A percentile compares a stretch with the other conserved stretches of the same genome.
phyloP scores from a whole-genome alignment of 2,888 invertebrate genomes.

The Apoderus coryli region DNA sequence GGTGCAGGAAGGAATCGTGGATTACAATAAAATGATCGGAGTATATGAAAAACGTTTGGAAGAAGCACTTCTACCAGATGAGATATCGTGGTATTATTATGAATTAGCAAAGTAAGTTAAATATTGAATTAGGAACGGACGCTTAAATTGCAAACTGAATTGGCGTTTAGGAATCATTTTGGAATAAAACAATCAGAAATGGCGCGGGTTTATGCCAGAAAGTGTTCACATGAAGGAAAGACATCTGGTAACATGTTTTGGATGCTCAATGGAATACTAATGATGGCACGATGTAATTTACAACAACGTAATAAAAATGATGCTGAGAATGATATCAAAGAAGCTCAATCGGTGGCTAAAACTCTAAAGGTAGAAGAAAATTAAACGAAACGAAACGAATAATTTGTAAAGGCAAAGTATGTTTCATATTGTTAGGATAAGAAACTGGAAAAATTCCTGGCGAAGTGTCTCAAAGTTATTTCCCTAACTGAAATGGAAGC shows the following conservation, averaged over 20 bases:
- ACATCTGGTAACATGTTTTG: slow-evolving; percentile 28
- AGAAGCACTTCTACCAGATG: slow-evolving; percentile 26
- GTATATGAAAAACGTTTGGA: slow-evolving; percentile 24
- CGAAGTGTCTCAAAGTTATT: slow-evolving; percentile 15
- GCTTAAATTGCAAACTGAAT: neutral
- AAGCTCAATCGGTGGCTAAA: no score
- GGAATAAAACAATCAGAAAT: slow-evolving; percentile 32
- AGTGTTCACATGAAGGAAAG: slow-evolving; percentile 28
- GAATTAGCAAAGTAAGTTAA: slow-evolving; percentile 32
- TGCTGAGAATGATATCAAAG: slow-evolving; percentile 29
- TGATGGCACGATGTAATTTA: slow-evolving; percentile 33
- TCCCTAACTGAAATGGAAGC: slow-evolving; percentile 29
- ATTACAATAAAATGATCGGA: slow-evolving; percentile 24
- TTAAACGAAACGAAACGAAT: no score
- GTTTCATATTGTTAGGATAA: no score
- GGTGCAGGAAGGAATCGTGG: slow-evolving; percentile 24
- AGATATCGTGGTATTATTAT: slow-evolving; percentile 35
- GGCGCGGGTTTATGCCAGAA: slow-evolving; percentile 29
- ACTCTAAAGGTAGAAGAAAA: no score
- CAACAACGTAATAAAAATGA: slow-evolving; percentile 34
- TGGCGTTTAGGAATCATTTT: slow-evolving; percentile 21
- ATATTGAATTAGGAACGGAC: neutral
- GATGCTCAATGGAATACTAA: slow-evolving; percentile 32
- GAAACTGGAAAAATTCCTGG: slow-evolving; percentile 26
- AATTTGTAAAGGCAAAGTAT: no score